Percentiles rank a stretch among this genome's conserved stretches.
Evolutionary conservation across 2,113 vertebrate species (phyloP).

Genomic region (Marmota monax): DNA sequence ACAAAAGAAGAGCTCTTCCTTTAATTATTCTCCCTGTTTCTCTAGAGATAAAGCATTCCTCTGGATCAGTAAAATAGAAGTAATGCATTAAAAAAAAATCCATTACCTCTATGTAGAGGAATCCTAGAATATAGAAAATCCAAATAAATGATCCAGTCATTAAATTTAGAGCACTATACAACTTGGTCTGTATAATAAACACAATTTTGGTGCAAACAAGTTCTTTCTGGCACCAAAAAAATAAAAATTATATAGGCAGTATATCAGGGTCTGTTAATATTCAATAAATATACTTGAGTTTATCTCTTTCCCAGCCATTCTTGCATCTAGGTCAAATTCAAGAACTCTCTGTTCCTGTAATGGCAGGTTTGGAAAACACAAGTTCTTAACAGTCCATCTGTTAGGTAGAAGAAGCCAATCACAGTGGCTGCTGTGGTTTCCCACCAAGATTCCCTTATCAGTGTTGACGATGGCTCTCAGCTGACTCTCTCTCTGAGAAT

Average conservation of each 20-base stretch:
- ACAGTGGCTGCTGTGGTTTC: accelerated
- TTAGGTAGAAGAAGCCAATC: neutral
- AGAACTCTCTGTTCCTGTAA: neutral
- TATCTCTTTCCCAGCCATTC: neutral
- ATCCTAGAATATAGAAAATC: neutral
- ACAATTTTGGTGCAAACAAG: neutral
- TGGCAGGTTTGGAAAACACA: neutral
- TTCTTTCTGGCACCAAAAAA: neutral
- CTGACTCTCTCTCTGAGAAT: neutral
- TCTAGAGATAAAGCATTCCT: conserved; percentile 13
- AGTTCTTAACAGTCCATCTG: neutral
- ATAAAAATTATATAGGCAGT: neutral
- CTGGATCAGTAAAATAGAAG: neutral
- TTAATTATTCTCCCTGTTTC: neutral
- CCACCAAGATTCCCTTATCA: neutral
- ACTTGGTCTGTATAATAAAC: neutral
- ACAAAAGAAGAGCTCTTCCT: neutral
- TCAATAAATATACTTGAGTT: neutral
- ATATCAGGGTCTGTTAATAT: neutral
- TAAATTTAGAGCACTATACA: neutral
- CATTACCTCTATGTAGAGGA: neutral
- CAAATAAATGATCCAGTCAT: neutral
- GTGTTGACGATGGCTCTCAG: neutral
- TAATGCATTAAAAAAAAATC: neutral
- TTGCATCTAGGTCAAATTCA: neutral